A percentile compares a stretch with the other conserved stretches of the same genome.
Evolutionary conservation across 2,888 invertebrate genomes (phyloP).

Genomic region (Siphlonurus alternatus): DNA sequence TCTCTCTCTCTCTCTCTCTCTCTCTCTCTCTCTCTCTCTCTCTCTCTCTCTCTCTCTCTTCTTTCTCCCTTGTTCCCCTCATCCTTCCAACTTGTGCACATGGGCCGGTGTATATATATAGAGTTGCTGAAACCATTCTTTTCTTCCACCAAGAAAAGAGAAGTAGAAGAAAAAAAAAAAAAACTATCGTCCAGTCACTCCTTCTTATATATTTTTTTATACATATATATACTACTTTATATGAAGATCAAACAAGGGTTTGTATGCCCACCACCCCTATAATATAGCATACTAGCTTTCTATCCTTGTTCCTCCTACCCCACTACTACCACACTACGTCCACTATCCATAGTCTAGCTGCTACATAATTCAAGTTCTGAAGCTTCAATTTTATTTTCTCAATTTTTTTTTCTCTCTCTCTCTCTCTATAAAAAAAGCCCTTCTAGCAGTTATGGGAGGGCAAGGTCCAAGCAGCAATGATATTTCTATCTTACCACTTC

Average conservation of each 20-base stretch:
- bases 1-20: not conserved
- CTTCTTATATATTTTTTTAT: not conserved
- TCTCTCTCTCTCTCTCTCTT: not conserved
- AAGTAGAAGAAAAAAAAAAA: no score
- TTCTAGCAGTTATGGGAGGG: no score
- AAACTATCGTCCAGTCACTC: not conserved
- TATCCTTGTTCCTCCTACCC: no score
- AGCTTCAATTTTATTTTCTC: constrained; percentile 8
- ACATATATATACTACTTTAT: not conserved
- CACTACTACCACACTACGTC: no score
- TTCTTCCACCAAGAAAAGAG: not conserved
- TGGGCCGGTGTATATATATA: not conserved
- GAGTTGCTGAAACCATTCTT: not conserved
- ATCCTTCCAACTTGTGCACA: not conserved
- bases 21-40: not conserved
- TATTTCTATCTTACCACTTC: not conserved
- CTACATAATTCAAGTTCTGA: constrained; percentile 10
- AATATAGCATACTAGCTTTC: no score
- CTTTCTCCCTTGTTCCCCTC: no score
- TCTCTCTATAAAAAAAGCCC: not conserved
- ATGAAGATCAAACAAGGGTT: not conserved
- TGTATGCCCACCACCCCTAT: not conserved
- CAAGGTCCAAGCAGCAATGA: no score
- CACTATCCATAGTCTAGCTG: no score
- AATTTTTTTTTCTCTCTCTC: not conserved